These are phyloP conservation scores for Chinchilla lanigera DNA, from an alignment of 2,113 vertebrate genomes.

Conservation along the genomic window DNA sequence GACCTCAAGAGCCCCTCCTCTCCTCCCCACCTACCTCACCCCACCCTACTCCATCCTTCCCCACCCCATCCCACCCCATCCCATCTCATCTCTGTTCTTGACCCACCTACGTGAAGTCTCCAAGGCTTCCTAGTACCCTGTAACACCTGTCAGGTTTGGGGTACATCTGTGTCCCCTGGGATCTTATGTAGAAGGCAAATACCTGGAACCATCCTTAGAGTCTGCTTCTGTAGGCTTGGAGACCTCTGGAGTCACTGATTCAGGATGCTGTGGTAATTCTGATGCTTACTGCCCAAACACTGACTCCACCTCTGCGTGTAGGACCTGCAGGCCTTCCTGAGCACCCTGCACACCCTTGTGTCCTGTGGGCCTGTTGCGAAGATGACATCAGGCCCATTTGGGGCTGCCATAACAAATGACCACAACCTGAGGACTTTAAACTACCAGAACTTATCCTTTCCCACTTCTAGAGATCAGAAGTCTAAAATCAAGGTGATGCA, in stretches of 20 bases:
- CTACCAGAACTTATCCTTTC: background rate
- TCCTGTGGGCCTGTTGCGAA: rapidly evolving
- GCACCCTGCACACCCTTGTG: too few relatives aligned
- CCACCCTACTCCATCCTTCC: background rate
- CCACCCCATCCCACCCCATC: too few relatives aligned
- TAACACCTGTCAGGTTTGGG: background rate
- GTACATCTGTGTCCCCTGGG: background rate
- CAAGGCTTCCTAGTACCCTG: rapidly evolving
- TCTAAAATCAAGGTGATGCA: background rate
- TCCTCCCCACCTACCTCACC: background rate
- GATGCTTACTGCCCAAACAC: too few relatives aligned
- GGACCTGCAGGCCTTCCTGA: too few relatives aligned
- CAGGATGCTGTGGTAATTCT: rapidly evolving
- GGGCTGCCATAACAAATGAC: rapidly evolving
- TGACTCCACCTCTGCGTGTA: background rate
- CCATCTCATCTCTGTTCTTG: background rate
- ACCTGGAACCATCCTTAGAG: background rate
- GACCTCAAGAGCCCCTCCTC: background rate
- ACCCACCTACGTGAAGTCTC: rapidly evolving
- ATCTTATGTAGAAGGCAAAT: background rate
- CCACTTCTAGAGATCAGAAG: rapidly evolving
- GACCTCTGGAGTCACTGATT: rapidly evolving
- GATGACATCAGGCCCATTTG: rapidly evolving
- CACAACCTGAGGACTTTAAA: rapidly evolving
- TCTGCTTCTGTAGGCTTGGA: background rate